These are phyloP conservation scores for Numida meleagris DNA, from an alignment of 2,113 vertebrate species.

Conservation along the genomic window DNA sequence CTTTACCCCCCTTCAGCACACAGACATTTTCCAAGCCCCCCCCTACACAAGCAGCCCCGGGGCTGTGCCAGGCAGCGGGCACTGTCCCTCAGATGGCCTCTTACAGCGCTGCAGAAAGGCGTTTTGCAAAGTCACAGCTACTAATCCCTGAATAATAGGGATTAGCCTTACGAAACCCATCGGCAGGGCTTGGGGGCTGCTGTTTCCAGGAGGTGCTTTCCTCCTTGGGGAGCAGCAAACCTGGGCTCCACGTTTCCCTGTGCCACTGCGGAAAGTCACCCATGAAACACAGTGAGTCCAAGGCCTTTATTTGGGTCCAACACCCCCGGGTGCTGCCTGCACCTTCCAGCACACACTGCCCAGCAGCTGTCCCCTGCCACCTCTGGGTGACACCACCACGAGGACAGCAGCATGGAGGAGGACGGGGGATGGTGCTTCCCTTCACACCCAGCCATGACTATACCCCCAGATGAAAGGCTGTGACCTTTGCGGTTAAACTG, in stretches of 20 bases:
- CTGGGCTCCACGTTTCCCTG: fast-evolving
- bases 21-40: fast-evolving
- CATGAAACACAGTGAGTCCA: background rate
- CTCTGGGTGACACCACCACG: background rate
- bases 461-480: background rate
- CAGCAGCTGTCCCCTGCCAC: background rate
- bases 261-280: fast-evolving
- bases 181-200: background rate
- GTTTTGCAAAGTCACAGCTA: slow-evolving; percentile 58
- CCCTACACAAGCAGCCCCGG: fast-evolving
- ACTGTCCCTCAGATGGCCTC: background rate
- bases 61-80: background rate
- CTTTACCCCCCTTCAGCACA: background rate
- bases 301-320: background rate
- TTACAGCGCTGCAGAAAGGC: background rate
- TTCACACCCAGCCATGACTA: background rate
- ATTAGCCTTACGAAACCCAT: slow-evolving; percentile 39
- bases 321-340: background rate
- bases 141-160: slow-evolving; percentile 52
- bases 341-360: background rate
- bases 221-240: background rate
- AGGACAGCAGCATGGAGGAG: background rate
- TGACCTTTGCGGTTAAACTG: background rate
- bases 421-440: background rate
- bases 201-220: background rate